Percentiles rank a stretch among this genome's conserved stretches.
phyloP scores from a whole-genome alignment of 2,113 vertebrate genomes.

The Mirza zaza region DNA sequence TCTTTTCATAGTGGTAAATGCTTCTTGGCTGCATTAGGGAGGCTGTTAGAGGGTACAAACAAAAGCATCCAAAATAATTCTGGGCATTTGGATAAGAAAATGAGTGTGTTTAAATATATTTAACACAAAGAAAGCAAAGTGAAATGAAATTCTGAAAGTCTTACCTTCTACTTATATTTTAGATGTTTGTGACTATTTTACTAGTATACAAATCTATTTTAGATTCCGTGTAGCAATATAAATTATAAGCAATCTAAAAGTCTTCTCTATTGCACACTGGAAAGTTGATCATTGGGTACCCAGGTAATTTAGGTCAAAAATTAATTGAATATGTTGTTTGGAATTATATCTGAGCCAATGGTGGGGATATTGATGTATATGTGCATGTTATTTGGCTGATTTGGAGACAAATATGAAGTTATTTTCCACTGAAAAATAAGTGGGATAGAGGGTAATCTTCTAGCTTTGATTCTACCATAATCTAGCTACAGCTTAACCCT shows the following conservation, averaged over 20 bases:
- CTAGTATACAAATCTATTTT: neutral
- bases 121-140: neutral
- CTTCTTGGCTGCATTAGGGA: neutral
- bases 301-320: neutral
- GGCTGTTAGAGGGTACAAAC: neutral
- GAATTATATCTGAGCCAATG: neutral
- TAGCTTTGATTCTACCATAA: neutral
- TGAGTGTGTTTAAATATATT: neutral
- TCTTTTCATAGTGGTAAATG: neutral
- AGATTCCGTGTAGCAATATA: neutral
- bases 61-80: neutral
- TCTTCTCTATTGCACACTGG: neutral
- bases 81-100: neutral
- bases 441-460: neutral
- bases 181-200: neutral
- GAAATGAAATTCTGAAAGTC: neutral
- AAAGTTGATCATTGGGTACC: neutral
- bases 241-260: neutral
- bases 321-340: neutral
- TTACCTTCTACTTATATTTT: neutral
- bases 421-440: neutral
- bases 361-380: neutral
- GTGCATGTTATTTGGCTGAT: neutral
- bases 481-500: neutral
- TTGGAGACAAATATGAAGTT: neutral